Percentiles rank a stretch among this genome's conserved stretches.
phyloP scores from a whole-genome alignment of 1,140 invertebrate species.

The Gyrodactylus salaris region DNA sequence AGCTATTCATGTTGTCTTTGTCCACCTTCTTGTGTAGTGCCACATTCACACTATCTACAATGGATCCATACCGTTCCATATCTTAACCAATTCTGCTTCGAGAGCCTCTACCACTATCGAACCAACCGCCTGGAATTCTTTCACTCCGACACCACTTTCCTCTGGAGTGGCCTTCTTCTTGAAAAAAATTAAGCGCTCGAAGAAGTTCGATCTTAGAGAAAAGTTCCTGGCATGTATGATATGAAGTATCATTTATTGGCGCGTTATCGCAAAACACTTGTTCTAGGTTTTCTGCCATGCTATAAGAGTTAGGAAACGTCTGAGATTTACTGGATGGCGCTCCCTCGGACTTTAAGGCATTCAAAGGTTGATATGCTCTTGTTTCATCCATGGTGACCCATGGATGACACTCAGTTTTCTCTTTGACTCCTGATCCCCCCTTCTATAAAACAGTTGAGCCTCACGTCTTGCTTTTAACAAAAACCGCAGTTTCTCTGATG shows the following conservation, averaged over 20 bases:
- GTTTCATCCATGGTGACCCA: no score
- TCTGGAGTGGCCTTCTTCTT: neutral
- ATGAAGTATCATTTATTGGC: no score
- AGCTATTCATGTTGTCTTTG: neutral
- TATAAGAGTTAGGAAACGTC: no score
- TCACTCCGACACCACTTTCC: neutral
- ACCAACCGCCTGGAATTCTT: no score
- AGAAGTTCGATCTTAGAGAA: no score
- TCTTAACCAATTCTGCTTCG: neutral
- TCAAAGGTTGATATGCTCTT: no score
- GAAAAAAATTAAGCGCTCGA: neutral
- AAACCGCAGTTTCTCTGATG: neutral
- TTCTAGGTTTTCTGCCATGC: no score
- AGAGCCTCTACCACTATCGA: neutral
- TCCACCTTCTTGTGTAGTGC: neutral
- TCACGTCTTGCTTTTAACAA: neutral
- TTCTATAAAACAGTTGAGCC: neutral
- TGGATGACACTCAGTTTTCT: neutral
- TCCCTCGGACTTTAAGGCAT: no score
- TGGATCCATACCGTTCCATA: neutral
- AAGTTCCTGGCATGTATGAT: no score
- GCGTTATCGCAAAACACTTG: no score
- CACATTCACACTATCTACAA: neutral
- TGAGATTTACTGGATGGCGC: no score
- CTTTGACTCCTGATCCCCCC: neutral